phyloP scores from a whole-genome alignment of 2,888 invertebrate genomes.

The Pristionchus fissidentatus region DNA sequence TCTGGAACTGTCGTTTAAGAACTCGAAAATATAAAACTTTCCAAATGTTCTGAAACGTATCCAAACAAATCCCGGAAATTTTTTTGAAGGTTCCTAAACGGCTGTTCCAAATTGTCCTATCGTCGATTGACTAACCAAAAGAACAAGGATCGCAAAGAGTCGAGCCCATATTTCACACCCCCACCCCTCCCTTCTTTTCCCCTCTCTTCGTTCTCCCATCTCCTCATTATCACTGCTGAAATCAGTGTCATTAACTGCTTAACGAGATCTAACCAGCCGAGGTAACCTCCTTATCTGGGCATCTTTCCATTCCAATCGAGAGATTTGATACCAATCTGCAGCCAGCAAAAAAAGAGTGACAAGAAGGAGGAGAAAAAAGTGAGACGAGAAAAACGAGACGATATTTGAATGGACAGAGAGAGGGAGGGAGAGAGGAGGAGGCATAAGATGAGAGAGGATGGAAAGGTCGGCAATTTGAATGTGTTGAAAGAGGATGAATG shows the following conservation, averaged over 20 bases:
- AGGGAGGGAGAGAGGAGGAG: not conserved
- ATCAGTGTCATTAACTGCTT: constrained; percentile 37
- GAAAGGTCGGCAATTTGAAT: constrained; percentile 45
- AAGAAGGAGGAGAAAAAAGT: not conserved
- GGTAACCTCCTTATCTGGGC: not conserved
- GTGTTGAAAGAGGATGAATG: constrained; percentile 24
- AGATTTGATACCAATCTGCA: constrained; percentile 2
- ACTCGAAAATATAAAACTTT: no score
- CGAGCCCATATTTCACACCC: not conserved
- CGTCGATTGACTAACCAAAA: no score
- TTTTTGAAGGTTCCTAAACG: no score
- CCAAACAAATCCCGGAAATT: no score
- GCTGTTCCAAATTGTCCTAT: no score
- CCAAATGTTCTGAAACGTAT: no score
- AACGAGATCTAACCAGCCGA: not conserved
- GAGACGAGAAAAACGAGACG: not conserved
- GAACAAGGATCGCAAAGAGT: no score
- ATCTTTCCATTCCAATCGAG: not conserved
- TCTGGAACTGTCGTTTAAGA: no score
- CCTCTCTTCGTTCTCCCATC: not conserved
- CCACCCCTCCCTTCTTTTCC: not conserved
- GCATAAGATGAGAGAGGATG: constrained; percentile 23
- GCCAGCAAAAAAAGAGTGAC: not conserved
- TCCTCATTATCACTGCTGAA: constrained; percentile 31
- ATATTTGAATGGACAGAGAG: constrained; percentile 21